Conservation (phyloP, 2,797 vertebrate genomes). For the Rousettus madagascariensis region DNA sequence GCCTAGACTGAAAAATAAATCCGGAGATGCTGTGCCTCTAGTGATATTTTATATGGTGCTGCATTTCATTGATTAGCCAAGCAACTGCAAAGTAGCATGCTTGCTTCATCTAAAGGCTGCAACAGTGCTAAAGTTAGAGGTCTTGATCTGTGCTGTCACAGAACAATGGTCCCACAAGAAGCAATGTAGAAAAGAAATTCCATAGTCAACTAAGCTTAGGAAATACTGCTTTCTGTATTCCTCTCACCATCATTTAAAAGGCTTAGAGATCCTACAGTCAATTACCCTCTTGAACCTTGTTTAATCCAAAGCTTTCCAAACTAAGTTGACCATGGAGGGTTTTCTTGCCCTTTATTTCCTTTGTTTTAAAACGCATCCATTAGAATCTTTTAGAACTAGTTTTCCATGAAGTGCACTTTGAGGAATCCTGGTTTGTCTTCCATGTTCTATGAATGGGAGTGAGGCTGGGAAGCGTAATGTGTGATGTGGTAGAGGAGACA, state of each 20-base stretch:
- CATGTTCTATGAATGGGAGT: not conserved
- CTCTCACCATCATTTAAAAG: slow-evolving; percentile 68
- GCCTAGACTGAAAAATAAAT: not conserved
- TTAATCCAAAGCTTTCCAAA: slow-evolving; percentile 62
- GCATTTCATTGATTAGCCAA: slow-evolving; percentile 33
- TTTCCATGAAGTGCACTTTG: slow-evolving; percentile 22
- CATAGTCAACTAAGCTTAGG: slow-evolving; percentile 57
- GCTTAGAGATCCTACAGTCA: slow-evolving; percentile 29
- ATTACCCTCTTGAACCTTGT: slow-evolving; percentile 56
- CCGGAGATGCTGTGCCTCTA: not conserved
- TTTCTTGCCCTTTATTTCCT: not conserved
- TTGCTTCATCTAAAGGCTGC: slow-evolving; percentile 45
- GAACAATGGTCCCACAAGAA: slow-evolving; percentile 44
- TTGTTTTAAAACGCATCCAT: not conserved
- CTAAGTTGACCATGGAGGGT: slow-evolving; percentile 48
- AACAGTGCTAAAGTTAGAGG: slow-evolving; percentile 13
- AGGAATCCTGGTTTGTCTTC: not conserved
- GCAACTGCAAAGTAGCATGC: not conserved
- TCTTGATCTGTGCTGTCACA: not conserved
- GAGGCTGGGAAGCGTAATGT: not conserved
- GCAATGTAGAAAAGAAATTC: slow-evolving; percentile 57
- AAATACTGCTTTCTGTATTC: slow-evolving; percentile 29
- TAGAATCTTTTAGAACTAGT: slow-evolving; percentile 31
- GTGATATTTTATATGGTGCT: not conserved
- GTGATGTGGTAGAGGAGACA: not conserved